Percentiles rank a stretch among this genome's conserved stretches.
phyloP scores from a whole-genome alignment of 2,113 vertebrate species.

The Microcebus tavaratra region DNA sequence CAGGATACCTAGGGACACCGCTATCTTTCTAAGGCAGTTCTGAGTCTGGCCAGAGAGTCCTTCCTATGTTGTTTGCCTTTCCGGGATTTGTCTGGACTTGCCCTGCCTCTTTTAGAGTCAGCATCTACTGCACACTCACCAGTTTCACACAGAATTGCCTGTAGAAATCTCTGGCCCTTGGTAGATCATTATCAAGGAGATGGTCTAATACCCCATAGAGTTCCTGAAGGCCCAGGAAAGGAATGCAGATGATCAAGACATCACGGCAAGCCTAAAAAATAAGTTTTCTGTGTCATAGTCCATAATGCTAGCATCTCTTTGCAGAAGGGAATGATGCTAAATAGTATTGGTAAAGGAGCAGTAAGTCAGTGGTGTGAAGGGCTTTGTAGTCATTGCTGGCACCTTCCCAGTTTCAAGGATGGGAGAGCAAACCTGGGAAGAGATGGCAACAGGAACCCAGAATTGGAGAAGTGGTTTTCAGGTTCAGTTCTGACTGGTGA shows the following conservation, averaged over 20 bases:
- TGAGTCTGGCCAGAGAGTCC: neutral
- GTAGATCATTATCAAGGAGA: constrained; percentile 67
- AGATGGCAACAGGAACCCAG: neutral
- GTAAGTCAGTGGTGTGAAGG: neutral
- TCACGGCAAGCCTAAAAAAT: constrained; percentile 71
- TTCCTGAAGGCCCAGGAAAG: constrained; percentile 76
- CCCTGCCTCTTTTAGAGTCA: neutral
- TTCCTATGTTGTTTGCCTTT: neutral
- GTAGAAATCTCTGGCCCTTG: constrained; percentile 75
- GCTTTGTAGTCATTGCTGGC: neutral
- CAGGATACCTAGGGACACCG: neutral
- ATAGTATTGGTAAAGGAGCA: neutral
- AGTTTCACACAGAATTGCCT: constrained; percentile 71
- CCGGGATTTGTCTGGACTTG: neutral
- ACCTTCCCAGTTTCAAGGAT: neutral
- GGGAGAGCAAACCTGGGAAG: neutral
- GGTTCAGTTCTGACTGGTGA: neutral
- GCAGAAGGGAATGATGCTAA: neutral
- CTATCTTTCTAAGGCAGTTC: neutral
- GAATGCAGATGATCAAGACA: constrained; percentile 65
- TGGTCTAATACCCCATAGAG: constrained; percentile 67
- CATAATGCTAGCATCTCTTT: neutral
- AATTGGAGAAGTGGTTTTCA: neutral
- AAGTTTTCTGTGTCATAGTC: neutral
- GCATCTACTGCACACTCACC: constrained; percentile 23